Evolutionary conservation across 2,888 invertebrate genomes (phyloP).

Genomic region (Leucoma salicis): DNA sequence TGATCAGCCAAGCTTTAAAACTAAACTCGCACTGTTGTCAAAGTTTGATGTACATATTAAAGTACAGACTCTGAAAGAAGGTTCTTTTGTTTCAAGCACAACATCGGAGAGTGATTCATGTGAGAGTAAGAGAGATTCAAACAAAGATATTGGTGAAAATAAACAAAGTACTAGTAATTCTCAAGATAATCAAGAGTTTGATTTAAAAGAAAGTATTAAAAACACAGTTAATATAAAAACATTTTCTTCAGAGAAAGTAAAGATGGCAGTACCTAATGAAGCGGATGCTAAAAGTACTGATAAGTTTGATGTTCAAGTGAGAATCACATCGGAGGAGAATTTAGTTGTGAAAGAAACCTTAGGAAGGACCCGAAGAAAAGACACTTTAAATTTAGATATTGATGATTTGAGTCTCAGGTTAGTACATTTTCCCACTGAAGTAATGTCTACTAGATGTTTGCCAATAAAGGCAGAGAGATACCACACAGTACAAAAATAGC

Average conservation of each 20-base stretch:
- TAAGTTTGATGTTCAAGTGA: slow-evolving; percentile 76
- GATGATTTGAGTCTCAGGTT: slow-evolving; percentile 80
- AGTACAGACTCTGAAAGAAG: slow-evolving; percentile 72
- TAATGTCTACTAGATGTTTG: too few relatives aligned
- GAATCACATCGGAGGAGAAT: slow-evolving; percentile 76
- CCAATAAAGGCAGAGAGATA: too few relatives aligned
- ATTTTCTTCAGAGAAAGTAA: slow-evolving; percentile 61
- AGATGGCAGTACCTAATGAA: slow-evolving; percentile 76
- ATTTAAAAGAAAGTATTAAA: slow-evolving; percentile 26
- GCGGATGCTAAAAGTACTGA: slow-evolving; percentile 64
- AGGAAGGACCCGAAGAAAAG: slow-evolving; percentile 57
- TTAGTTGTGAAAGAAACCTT: slow-evolving; percentile 64
- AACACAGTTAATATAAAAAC: slow-evolving; percentile 53
- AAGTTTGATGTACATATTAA: slow-evolving; percentile 81
- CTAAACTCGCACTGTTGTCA: slow-evolving; percentile 73
- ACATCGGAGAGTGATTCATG: slow-evolving; percentile 67
- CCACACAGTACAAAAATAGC: too few relatives aligned
- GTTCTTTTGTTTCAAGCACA: slow-evolving; percentile 56
- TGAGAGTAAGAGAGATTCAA: slow-evolving; percentile 34
- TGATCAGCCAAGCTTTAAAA: slow-evolving; percentile 61
- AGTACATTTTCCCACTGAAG: too few relatives aligned
- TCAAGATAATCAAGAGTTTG: slow-evolving; percentile 47
- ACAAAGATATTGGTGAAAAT: slow-evolving; percentile 37
- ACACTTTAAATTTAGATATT: slow-evolving; percentile 76
- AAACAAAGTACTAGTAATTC: slow-evolving; percentile 44